Percentiles rank a stretch among this genome's conserved stretches.
These are phyloP conservation scores for Seriola quinqueradiata DNA, from an alignment of 2,113 vertebrate species.

Conservation along the genomic window DNA sequence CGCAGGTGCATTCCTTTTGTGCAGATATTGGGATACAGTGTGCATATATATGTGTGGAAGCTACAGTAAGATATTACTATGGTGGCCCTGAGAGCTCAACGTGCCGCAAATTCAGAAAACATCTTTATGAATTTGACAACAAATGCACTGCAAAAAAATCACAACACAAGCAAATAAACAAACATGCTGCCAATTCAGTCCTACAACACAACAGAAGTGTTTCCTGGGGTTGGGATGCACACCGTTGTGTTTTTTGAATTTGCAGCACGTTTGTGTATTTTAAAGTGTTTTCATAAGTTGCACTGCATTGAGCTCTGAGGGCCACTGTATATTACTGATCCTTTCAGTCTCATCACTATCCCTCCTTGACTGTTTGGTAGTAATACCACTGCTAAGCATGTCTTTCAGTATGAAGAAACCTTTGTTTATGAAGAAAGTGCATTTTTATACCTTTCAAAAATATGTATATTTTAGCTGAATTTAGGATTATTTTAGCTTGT, in stretches of 20 bases:
- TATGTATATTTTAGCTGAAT: slow-evolving; percentile 15
- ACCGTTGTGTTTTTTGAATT: no score
- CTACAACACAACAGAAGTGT: no score
- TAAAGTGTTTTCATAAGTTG: no score
- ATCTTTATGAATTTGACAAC: no score
- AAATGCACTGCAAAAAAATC: no score
- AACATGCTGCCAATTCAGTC: no score
- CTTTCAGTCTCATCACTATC: slow-evolving; percentile 1
- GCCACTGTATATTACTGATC: not conserved
- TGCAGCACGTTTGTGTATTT: no score
- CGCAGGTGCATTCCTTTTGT: not conserved
- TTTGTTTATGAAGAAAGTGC: slow-evolving; percentile 28
- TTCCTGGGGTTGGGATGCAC: no score
- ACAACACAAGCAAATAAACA: no score
- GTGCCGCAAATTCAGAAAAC: no score
- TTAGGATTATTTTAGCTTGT: slow-evolving; percentile 13
- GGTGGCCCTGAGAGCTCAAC: no score
- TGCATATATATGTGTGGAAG: not conserved
- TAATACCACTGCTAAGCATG: not conserved
- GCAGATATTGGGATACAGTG: not conserved
- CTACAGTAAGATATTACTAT: not conserved
- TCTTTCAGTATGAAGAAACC: slow-evolving; percentile 31
- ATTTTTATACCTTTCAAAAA: slow-evolving; percentile 16
- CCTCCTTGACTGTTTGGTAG: slow-evolving; percentile 1
- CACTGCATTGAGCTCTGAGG: no score